Conservation (phyloP, 1,140 invertebrate genomes). For the Neelides sp. region DNA sequence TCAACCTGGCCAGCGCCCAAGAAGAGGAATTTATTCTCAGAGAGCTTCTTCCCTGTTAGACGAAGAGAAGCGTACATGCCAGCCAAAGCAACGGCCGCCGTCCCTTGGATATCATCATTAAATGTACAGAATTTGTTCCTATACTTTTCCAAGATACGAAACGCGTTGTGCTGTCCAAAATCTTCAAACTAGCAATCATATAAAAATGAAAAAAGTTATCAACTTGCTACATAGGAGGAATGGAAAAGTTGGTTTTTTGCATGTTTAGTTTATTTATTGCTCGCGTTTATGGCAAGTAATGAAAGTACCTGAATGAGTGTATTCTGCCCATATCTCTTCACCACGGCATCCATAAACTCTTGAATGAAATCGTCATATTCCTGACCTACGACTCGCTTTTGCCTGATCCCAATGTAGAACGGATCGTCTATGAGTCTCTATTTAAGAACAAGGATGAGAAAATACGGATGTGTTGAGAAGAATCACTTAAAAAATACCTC, state of each 20-base stretch:
- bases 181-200: conserved; percentile 76
- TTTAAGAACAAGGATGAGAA: conserved; percentile 18
- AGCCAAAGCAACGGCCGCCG: conserved; percentile 80
- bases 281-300: neutral
- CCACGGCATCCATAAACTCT: conserved; percentile 94
- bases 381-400: conserved; percentile 67
- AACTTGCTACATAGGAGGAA: too few relatives aligned
- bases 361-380: conserved; percentile 92
- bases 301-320: conserved; percentile 70
- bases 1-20: conserved; percentile 75
- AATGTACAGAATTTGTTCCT: conserved; percentile 78
- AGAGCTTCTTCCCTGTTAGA: conserved; percentile 62
- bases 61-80: conserved; percentile 70
- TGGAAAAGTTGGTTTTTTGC: neutral
- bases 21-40: conserved; percentile 74
- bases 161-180: conserved; percentile 87
- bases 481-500: too few relatives aligned
- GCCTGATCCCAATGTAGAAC: conserved; percentile 83
- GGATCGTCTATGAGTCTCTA: conserved; percentile 79
- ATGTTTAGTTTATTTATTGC: neutral
- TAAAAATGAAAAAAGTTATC: too few relatives aligned
- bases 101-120: conserved; percentile 95
- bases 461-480: too few relatives aligned
- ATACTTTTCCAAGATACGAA: conserved; percentile 78
- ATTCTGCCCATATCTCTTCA: conserved; percentile 78